A percentile compares a stretch with the other conserved stretches of the same genome.
Conservation (phyloP, 92 coral and sea anemone species). For the Palythoa heliodiscus region DNA sequence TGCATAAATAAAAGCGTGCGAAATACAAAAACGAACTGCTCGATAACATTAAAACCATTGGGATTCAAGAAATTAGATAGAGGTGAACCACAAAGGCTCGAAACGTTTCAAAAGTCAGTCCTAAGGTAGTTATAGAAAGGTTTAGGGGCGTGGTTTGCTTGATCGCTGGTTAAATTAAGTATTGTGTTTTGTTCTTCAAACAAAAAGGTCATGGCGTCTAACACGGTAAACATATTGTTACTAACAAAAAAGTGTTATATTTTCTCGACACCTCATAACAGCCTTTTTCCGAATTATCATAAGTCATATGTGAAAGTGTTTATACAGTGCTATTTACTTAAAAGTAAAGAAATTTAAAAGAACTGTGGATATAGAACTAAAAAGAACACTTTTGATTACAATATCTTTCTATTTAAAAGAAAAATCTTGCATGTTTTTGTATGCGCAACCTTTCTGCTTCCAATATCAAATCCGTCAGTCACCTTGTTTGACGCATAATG, state of each 20-base stretch:
- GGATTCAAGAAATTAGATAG: not conserved
- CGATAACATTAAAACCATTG: not conserved
- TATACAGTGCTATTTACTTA: not conserved
- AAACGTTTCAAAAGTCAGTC: constrained; percentile 17
- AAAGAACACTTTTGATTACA: not conserved
- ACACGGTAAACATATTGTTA: constrained; percentile 61
- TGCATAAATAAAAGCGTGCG: not conserved
- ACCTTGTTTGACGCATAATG: constrained; percentile 37
- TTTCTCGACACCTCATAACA: constrained; percentile 38
- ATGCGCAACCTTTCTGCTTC: constrained; percentile 3
- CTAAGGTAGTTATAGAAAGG: constrained; percentile 28
- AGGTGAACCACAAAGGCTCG: not conserved
- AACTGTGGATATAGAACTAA: not conserved
- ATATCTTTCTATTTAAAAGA: not conserved
- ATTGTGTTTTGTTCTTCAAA: constrained; percentile 68
- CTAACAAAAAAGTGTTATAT: constrained; percentile 32
- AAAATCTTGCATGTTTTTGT: constrained; percentile 4
- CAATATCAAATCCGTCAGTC: constrained; percentile 44
- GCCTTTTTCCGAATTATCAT: not conserved
- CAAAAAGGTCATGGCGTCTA: constrained; percentile 46
- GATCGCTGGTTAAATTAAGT: constrained; percentile 57
- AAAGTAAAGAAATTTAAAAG: constrained; percentile 29
- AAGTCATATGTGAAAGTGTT: not conserved
- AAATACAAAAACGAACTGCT: not conserved
- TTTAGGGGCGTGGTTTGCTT: constrained; percentile 61